A percentile compares a stretch with the other conserved stretches of the same genome.
Conservation (phyloP, 1,140 invertebrate species). For the Pomacea maculata region DNA sequence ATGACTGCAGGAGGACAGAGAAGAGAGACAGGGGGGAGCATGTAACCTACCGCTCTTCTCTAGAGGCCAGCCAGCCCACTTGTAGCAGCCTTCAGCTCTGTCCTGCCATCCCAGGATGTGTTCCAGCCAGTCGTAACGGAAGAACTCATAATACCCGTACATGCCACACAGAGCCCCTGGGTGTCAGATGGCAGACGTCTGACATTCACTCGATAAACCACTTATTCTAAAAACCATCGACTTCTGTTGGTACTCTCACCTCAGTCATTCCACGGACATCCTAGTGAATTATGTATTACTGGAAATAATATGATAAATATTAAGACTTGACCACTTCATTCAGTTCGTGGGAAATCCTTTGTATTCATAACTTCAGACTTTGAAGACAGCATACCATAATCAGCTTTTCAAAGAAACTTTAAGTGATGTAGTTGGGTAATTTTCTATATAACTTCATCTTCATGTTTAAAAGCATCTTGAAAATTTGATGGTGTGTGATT, state of each 20-base stretch:
- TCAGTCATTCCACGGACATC: background rate
- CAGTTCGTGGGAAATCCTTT: too few relatives aligned
- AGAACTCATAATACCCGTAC: slow-evolving; percentile 57
- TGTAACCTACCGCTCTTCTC: background rate
- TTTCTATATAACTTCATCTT: too few relatives aligned
- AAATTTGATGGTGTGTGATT: too few relatives aligned
- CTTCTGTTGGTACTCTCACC: background rate
- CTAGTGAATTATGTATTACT: too few relatives aligned
- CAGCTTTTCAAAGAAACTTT: too few relatives aligned
- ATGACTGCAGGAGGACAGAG: too few relatives aligned
- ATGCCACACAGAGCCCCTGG: slow-evolving; percentile 60
- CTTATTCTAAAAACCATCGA: background rate
- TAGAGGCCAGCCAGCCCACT: slow-evolving; percentile 21
- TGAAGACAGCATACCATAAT: too few relatives aligned
- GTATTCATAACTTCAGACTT: too few relatives aligned
- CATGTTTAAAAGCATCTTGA: too few relatives aligned
- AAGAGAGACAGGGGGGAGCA: background rate
- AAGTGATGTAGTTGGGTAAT: too few relatives aligned
- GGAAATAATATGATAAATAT: too few relatives aligned
- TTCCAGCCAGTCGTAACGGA: slow-evolving; percentile 54
- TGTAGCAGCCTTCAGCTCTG: slow-evolving; percentile 45
- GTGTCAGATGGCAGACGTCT: slow-evolving; percentile 17
- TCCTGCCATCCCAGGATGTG: slow-evolving; percentile 58
- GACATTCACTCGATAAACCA: background rate
- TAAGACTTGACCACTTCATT: too few relatives aligned